phyloP scores from a whole-genome alignment of 2,797 vertebrate species.

The Gorsachius magnificus region DNA sequence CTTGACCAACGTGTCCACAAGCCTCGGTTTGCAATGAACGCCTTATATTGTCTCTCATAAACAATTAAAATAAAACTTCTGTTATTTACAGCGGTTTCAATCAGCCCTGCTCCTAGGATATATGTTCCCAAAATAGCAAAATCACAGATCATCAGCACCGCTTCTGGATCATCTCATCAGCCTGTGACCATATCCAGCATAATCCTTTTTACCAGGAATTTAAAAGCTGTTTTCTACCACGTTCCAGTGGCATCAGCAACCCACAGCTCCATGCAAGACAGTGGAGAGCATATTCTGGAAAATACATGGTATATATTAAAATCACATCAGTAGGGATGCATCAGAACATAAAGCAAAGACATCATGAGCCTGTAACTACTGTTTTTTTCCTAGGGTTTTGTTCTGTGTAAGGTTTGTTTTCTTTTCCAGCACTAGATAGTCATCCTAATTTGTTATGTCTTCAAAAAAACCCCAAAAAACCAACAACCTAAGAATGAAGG shows the following conservation, averaged over 20 bases:
- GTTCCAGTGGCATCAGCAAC: neutral
- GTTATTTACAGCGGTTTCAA: neutral
- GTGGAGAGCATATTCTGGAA: neutral
- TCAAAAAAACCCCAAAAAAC: neutral
- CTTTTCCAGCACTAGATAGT: neutral
- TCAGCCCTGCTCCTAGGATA: neutral
- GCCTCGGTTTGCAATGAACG: neutral
- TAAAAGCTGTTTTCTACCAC: neutral
- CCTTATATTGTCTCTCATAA: neutral
- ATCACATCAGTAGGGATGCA: neutral
- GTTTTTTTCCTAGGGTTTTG: neutral
- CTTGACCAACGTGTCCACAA: neutral
- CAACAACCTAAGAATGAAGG: neutral
- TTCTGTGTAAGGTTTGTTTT: neutral
- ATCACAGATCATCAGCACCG: neutral
- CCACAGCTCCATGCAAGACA: accelerated
- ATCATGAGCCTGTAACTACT: neutral
- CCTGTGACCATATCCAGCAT: neutral
- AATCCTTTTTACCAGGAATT: neutral
- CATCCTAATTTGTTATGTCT: conserved; percentile 9
- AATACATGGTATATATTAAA: neutral
- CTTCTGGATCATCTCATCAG: neutral
- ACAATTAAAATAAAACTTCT: neutral
- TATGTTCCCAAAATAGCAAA: neutral
- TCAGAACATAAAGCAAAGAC: neutral